Conservation (phyloP, 2,888 invertebrate genomes). For the Rotaria magnacalcarata region DNA sequence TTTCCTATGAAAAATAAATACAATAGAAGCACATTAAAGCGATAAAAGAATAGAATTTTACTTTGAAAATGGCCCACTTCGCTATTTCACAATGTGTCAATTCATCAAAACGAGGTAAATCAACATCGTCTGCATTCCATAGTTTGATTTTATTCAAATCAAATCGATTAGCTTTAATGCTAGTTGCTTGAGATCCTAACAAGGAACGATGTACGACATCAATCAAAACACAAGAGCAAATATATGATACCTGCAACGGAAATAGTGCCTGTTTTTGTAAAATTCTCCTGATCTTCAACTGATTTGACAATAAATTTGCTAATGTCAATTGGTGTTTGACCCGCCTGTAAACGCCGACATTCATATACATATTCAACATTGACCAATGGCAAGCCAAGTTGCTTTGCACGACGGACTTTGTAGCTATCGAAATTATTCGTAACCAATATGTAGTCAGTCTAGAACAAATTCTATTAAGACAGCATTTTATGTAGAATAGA, state of each 20-base stretch:
- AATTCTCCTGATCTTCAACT: not conserved
- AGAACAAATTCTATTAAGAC: not conserved
- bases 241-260: too few species aligned
- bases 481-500: not conserved
- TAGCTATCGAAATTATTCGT: not conserved
- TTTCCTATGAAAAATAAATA: not conserved
- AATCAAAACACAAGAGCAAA: too few species aligned
- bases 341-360: not conserved
- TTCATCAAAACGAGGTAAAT: not conserved
- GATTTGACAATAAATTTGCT: not conserved
- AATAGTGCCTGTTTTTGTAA: not conserved
- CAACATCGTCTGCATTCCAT: not conserved
- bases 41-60: not conserved
- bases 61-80: conserved; percentile 21
- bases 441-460: conserved; percentile 14
- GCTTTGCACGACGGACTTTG: not conserved
- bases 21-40: not conserved
- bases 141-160: not conserved
- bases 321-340: not conserved
- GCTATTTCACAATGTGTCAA: not conserved
- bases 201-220: too few species aligned
- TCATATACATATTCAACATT: not conserved
- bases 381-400: not conserved
- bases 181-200: not conserved
- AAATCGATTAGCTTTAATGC: not conserved